Conservation (phyloP, 2,113 vertebrate species). For the Rhinopomastus cyanomelas region DNA sequence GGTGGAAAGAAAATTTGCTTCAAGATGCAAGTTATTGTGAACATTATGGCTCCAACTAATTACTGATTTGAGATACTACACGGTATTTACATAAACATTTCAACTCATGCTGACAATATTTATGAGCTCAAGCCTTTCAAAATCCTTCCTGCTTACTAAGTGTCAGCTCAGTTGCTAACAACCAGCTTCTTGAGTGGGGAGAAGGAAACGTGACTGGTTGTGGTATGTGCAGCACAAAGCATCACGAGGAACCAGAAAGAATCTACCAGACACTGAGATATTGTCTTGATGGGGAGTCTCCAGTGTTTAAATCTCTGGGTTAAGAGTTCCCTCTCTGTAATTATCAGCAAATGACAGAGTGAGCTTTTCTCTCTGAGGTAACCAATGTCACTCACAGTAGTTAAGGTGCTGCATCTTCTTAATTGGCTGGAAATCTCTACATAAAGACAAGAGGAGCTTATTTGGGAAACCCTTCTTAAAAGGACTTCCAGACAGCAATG, state of each 20-base stretch:
- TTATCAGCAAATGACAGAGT: slow-evolving; percentile 2
- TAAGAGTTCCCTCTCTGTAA: slow-evolving; percentile 3
- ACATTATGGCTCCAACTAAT: not conserved
- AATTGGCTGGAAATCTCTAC: slow-evolving; percentile 12
- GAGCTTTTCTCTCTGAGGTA: slow-evolving; percentile 5
- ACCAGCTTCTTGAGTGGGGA: not conserved
- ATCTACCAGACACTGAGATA: not conserved
- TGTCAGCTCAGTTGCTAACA: not conserved
- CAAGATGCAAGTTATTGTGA: not conserved
- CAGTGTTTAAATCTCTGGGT: not conserved
- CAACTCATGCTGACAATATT: not conserved
- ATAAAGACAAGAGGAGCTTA: slow-evolving; percentile 2
- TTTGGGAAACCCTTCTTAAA: not conserved
- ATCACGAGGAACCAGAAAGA: not conserved
- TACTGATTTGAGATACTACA: not conserved
- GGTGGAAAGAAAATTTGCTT: not conserved
- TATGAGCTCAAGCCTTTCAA: not conserved
- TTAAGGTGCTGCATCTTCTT: not conserved
- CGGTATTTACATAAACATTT: not conserved
- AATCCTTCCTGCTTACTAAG: not conserved
- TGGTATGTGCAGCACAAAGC: not conserved
- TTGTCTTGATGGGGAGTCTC: not conserved
- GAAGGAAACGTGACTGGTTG: not conserved
- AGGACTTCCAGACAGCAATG: not conserved
- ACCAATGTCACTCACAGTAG: not conserved